Evolutionary conservation across 2,797 vertebrate species (phyloP).

Genomic region (Triplophysa yarkandensis): DNA sequence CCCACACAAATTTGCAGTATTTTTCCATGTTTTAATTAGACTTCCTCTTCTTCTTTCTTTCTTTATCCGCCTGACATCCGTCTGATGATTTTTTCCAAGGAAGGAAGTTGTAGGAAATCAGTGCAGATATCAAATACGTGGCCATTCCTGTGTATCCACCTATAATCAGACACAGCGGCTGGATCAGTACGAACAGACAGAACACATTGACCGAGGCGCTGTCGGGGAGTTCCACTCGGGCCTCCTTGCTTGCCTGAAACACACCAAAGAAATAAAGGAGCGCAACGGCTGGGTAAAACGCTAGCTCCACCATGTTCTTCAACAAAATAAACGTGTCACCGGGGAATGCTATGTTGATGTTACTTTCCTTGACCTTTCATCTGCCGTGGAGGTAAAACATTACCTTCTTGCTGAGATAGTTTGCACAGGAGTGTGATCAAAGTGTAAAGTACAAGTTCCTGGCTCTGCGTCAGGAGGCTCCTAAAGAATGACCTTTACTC

Average conservation of each 20-base stretch:
- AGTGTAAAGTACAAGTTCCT: slow-evolving; percentile 48
- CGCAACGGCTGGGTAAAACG: slow-evolving; percentile 77
- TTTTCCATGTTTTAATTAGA: slow-evolving; percentile 49
- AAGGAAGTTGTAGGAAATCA: slow-evolving; percentile 76
- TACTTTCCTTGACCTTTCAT: slow-evolving; percentile 46
- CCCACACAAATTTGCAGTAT: slow-evolving; percentile 35
- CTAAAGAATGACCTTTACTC: slow-evolving; percentile 48
- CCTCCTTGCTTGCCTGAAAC: slow-evolving; percentile 65
- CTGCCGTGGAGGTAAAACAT: slow-evolving; percentile 46
- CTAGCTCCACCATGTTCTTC: slow-evolving; percentile 69
- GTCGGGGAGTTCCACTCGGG: slow-evolving; percentile 73
- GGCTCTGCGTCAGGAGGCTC: slow-evolving; percentile 24
- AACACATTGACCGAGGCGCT: slow-evolving; percentile 80
- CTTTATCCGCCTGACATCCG: slow-evolving; percentile 1
- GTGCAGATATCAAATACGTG: slow-evolving; percentile 72
- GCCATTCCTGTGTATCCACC: slow-evolving; percentile 76
- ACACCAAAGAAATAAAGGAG: slow-evolving; percentile 80
- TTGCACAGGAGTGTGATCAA: slow-evolving; percentile 30
- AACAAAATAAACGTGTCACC: background rate
- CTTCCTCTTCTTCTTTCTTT: slow-evolving; percentile 64
- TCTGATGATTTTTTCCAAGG: slow-evolving; percentile 65
- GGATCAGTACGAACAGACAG: slow-evolving; percentile 78
- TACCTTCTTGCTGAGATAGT: slow-evolving; percentile 47
- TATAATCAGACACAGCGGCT: slow-evolving; percentile 77
- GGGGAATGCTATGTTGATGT: background rate